Percentiles rank a stretch among this genome's conserved stretches.
Evolutionary conservation across 2,888 invertebrate species (phyloP).

Genomic region (Clistopyga incitator): DNA sequence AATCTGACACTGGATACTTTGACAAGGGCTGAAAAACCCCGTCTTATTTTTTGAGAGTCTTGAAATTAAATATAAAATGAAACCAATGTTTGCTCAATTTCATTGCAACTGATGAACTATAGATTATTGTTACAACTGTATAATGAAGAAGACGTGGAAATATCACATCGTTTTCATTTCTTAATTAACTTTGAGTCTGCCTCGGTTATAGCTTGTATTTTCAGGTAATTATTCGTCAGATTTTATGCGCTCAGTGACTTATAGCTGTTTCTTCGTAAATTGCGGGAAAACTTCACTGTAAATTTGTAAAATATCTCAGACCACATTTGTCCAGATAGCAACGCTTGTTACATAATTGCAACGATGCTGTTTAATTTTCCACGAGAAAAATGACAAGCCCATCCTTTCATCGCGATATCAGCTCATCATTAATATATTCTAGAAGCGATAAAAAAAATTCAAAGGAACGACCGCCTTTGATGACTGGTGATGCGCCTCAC

Average conservation of each 20-base stretch:
- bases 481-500: not conserved
- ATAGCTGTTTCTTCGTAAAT: not conserved
- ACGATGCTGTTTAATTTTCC: not conserved
- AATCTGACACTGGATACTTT: too few species aligned
- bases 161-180: not conserved
- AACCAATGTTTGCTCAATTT: too few species aligned
- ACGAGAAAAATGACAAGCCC: not conserved
- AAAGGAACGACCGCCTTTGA: conserved; percentile 29
- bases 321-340: not conserved
- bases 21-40: too few species aligned
- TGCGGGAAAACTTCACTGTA: not conserved
- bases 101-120: too few species aligned
- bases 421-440: not conserved
- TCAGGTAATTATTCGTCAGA: not conserved
- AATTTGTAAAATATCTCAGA: not conserved
- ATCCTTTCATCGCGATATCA: conserved; percentile 18
- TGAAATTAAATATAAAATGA: too few species aligned
- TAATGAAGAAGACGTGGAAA: too few species aligned
- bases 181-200: not conserved
- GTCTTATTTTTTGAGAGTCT: too few species aligned
- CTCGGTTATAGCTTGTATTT: not conserved
- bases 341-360: not conserved
- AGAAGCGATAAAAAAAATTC: conserved; percentile 24
- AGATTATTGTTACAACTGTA: too few species aligned
- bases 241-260: not conserved